Conservation (phyloP, 2,888 invertebrate genomes). For the Ferrisia virgata region DNA sequence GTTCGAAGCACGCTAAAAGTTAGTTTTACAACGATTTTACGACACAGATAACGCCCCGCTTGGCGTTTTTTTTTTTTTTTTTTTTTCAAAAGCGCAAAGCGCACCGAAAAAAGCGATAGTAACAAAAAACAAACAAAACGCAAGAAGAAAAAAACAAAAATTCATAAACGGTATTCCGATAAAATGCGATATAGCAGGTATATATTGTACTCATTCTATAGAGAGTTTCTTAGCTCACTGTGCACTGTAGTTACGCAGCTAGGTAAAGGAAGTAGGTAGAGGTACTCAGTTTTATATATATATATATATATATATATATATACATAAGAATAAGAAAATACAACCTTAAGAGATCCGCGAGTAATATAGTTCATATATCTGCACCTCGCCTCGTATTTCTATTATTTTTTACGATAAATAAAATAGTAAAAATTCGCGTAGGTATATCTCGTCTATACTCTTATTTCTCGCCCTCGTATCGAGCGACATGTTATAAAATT, state of each 20-base stretch:
- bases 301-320: too few species aligned
- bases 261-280: too few species aligned
- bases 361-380: background rate
- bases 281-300: too few species aligned
- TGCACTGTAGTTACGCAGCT: too few species aligned
- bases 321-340: too few species aligned
- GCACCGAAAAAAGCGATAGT: background rate
- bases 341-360: background rate
- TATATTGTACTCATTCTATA: background rate
- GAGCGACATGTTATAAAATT: background rate
- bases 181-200: background rate
- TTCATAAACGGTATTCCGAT: constrained; percentile 28
- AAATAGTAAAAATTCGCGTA: background rate
- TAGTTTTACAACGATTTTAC: constrained; percentile 39
- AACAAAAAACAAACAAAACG: background rate
- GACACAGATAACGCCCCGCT: constrained; percentile 19
- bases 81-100: background rate
- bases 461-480: background rate
- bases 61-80: background rate
- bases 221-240: too few species aligned
- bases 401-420: background rate
- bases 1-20: constrained; percentile 21
- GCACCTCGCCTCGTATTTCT: background rate
- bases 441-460: background rate
- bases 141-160: background rate